These are phyloP conservation scores for Sminthurides bifidus DNA, from an alignment of 1,140 invertebrate species.

Conservation along the genomic window DNA sequence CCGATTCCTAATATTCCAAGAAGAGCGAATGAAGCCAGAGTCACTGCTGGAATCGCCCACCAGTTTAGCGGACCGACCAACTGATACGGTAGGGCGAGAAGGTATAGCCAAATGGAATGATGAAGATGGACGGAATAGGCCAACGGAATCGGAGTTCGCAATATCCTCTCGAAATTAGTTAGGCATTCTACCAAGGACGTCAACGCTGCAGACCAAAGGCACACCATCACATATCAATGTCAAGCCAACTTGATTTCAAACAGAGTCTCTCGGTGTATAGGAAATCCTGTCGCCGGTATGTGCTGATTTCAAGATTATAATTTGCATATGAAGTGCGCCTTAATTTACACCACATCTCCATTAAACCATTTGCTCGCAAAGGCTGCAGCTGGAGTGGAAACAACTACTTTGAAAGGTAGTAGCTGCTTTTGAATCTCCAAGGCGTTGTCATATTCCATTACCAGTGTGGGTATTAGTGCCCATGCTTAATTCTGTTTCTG, in stretches of 20 bases:
- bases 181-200: conserved; percentile 26
- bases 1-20: conserved; percentile 28
- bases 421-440: no score
- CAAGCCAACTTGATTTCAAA: no score
- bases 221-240: not conserved
- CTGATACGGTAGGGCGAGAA: conserved; percentile 25
- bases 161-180: conserved; percentile 26
- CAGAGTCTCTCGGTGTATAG: no score
- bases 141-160: conserved; percentile 28
- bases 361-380: not conserved
- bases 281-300: not conserved
- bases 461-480: no score
- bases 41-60: conserved; percentile 24
- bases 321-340: not conserved
- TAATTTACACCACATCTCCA: not conserved
- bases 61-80: conserved; percentile 18
- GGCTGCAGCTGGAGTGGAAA: not conserved
- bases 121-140: conserved; percentile 30
- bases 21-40: conserved; percentile 24
- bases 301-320: not conserved
- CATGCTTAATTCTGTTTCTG: no score
- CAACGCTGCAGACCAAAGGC: conserved; percentile 6
- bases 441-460: no score
- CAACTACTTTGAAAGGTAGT: no score
- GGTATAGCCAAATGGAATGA: conserved; percentile 27